Percentiles rank a stretch among this genome's conserved stretches.
phyloP scores from a whole-genome alignment of 2,888 invertebrate genomes.

The Gisinianus flammeolus region DNA sequence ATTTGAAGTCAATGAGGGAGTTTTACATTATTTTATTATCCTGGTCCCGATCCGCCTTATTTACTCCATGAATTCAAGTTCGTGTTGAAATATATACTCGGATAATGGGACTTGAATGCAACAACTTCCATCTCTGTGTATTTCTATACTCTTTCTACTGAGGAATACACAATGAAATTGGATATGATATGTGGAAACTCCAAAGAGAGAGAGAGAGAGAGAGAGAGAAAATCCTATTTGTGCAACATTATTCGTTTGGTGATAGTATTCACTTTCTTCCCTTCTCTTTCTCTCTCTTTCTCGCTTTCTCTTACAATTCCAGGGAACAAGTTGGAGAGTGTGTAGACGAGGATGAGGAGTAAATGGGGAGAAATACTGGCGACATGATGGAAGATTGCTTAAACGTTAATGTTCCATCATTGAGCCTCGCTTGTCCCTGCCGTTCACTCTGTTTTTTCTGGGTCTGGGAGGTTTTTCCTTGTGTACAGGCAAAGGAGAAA shows the following conservation, averaged over 20 bases:
- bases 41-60: background rate
- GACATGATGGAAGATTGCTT: conserved; percentile 16
- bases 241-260: too few species aligned
- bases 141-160: background rate
- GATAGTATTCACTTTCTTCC: background rate
- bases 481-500: background rate
- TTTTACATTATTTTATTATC: too few species aligned
- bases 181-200: too few species aligned
- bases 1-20: too few species aligned
- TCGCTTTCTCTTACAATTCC: background rate
- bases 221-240: too few species aligned
- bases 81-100: background rate
- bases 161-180: too few species aligned
- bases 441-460: background rate
- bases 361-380: conserved; percentile 1
- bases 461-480: background rate
- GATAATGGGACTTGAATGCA: background rate
- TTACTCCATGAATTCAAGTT: background rate
- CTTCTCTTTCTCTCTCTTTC: background rate
- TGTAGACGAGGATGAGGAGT: background rate
- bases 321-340: background rate
- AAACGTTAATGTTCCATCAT: conserved; percentile 19
- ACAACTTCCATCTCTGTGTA: background rate
- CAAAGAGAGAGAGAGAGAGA: too few species aligned
- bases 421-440: background rate